phyloP scores from a whole-genome alignment of 2,113 vertebrate species.

The Rhipidura dahli region DNA sequence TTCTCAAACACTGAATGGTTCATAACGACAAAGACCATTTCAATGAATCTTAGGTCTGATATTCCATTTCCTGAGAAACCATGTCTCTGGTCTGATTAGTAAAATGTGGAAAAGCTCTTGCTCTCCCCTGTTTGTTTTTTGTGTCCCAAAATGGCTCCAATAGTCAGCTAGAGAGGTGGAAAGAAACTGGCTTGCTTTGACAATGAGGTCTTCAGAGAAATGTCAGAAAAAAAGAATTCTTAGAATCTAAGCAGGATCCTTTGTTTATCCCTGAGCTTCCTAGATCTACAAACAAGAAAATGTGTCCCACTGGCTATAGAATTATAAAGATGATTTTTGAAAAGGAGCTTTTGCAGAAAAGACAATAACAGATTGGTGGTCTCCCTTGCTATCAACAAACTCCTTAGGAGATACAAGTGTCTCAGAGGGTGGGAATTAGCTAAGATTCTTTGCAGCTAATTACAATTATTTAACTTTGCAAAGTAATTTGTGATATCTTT shows the following conservation, averaged over 20 bases:
- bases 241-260: not conserved
- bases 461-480: not conserved
- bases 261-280: not conserved
- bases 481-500: not conserved
- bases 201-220: not conserved
- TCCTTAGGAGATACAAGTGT: not conserved
- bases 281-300: not conserved
- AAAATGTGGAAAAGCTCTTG: not conserved
- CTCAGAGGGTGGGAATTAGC: not conserved
- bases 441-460: not conserved
- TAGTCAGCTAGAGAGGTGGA: not conserved
- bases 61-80: not conserved
- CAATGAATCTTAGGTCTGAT: not conserved
- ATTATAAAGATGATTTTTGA: not conserved
- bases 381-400: not conserved
- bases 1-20: not conserved
- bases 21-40: not conserved
- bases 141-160: not conserved
- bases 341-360: not conserved
- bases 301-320: fast-evolving
- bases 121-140: not conserved
- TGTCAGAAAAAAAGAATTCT: not conserved
- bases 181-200: not conserved
- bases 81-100: not conserved
- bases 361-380: not conserved